Conservation (phyloP, 1,140 invertebrate species). For the Drosophila miranda region DNA sequence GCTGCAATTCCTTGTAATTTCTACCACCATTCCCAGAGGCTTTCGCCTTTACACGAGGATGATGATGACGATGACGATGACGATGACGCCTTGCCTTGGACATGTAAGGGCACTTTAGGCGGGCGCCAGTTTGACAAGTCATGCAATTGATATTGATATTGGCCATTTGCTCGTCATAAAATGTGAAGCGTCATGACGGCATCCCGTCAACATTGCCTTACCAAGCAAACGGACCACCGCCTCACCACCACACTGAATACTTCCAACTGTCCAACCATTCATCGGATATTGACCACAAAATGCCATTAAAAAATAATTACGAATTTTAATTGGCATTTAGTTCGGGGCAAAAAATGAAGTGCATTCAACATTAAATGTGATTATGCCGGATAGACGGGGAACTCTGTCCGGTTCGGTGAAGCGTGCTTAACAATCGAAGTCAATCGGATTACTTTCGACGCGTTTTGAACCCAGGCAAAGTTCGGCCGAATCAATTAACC, state of each 20-base stretch:
- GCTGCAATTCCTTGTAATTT: slow-evolving; percentile 77
- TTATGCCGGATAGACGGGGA: slow-evolving; percentile 28
- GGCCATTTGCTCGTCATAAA: slow-evolving; percentile 51
- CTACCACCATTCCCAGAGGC: neutral
- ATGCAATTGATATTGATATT: slow-evolving; percentile 68
- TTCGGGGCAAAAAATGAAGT: slow-evolving; percentile 60
- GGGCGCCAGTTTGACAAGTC: slow-evolving; percentile 65
- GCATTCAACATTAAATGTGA: slow-evolving; percentile 57
- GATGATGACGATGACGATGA: too few relatives aligned
- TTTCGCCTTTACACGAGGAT: too few relatives aligned
- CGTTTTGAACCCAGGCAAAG: too few relatives aligned
- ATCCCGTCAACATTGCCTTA: slow-evolving; percentile 36
- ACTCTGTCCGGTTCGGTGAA: too few relatives aligned
- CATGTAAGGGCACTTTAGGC: slow-evolving; percentile 45
- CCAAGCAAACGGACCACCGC: slow-evolving; percentile 13
- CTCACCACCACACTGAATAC: neutral
- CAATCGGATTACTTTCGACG: too few relatives aligned
- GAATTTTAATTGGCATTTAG: slow-evolving; percentile 78
- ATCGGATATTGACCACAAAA: slow-evolving; percentile 75
- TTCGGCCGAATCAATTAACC: too few relatives aligned
- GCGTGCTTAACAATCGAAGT: too few relatives aligned
- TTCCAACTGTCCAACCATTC: slow-evolving; percentile 59
- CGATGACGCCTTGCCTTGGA: slow-evolving; percentile 2
- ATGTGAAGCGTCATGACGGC: slow-evolving; percentile 40
- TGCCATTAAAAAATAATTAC: slow-evolving; percentile 80